Evolutionary conservation across 2,888 invertebrate genomes (phyloP).

Genomic region (Cistogaster globosa): DNA sequence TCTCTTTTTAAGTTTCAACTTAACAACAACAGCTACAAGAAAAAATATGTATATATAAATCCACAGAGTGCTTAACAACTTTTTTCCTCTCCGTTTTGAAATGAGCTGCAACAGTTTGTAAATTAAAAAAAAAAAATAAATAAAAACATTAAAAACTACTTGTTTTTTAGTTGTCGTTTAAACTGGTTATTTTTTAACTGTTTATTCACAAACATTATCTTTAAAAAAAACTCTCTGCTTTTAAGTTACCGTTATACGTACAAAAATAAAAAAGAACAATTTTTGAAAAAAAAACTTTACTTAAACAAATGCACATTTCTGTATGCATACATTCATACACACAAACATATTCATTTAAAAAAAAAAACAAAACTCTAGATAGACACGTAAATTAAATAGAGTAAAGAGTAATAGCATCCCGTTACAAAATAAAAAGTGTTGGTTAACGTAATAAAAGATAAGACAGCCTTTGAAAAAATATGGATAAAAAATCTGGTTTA

Average conservation of each 20-base stretch:
- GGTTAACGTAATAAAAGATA: neutral
- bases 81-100: neutral
- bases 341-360: neutral
- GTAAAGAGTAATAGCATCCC: neutral
- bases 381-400: neutral
- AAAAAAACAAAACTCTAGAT: neutral
- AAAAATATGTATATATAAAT: conserved; percentile 22
- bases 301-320: neutral
- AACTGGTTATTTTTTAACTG: neutral
- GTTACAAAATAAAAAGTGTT: conserved; percentile 15
- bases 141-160: too few relatives aligned
- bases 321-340: neutral
- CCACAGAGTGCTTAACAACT: neutral
- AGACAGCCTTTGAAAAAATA: conserved; percentile 25
- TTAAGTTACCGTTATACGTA: conserved; percentile 43
- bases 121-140: conserved; percentile 4
- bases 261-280: conserved; percentile 7
- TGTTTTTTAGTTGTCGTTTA: neutral
- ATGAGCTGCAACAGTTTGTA: conserved; percentile 53
- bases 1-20: conserved; percentile 26
- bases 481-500: conserved; percentile 69
- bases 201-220: neutral
- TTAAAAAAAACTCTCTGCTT: neutral
- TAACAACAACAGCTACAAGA: neutral
- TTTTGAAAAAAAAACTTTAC: neutral